Evolutionary conservation across 2,888 invertebrate species (phyloP), one percentile per base, ranked within the genome.

Genomic region (Troglohyphantes excavatus): DNA sequence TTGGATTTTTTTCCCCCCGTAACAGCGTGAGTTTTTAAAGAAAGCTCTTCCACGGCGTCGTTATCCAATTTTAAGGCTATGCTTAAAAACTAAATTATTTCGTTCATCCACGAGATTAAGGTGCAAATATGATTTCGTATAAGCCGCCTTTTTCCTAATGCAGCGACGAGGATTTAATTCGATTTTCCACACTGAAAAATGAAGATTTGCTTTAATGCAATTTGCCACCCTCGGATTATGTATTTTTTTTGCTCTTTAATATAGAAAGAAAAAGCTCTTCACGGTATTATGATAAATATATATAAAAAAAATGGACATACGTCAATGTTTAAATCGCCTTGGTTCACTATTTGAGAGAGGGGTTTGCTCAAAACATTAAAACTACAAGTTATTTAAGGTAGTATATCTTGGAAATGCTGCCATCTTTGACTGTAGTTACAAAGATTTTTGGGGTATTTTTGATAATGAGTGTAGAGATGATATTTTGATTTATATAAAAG

Each of bases 191-290:
- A 21, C 78, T 13, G 33, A 0, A 43, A 78, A 23, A 65, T 39
- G 21, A 63, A 43, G 65, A 39, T 78, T 78, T 78, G 17, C 9
- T 26, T 26, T 78, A 78, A 78, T 65, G 39, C 63, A 26, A 78
- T 78, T 78, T 78, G 65, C 19, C 19, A 33, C n/a, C 2, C n/a
- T 29, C 33, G 68, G 68, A 29, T 26, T 33, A 17, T 7, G 5
- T 53, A 13, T 53, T 46, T 53, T 33, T 33, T 33, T 33, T 33
- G n/a, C n/a, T 33, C 9, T 70, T 46, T 17, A 7, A 27, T 33
- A 17, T 46, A 46, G n/a, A 13, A 53, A 53, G 17, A 46, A 53
- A 53, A 53, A 13, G 5, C 17, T 1, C 17, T n/a, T n/a, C 53
- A 17, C n/a, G 53, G n/a, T 39, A 33, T 33, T 11, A 39, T 39